Evolutionary conservation across 2,113 vertebrate species (phyloP), one percentile per base, ranked within the genome.

Genomic region (Passer montanus): DNA sequence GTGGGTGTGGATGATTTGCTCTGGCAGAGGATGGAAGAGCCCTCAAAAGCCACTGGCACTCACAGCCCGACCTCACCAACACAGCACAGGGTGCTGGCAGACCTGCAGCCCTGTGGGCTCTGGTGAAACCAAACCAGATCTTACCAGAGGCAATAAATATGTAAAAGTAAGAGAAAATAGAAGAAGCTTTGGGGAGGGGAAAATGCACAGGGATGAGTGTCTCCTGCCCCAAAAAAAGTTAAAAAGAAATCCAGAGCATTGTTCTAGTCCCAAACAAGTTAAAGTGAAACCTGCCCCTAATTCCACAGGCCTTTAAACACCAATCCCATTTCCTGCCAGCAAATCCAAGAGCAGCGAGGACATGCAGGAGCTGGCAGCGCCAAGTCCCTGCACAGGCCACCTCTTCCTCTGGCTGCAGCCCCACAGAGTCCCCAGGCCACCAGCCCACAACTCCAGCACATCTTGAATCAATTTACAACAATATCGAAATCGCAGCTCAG

Each of bases 391-490:
- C 7, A 0, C 35, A 6, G 3, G 72, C 37, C 81, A 84, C 94
- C 50, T 79, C 90, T 79, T 82, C 78, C 90, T 85, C 82, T 33
- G 15, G 44, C 87, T 85, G 78, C 90, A 88, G 64, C 84, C 62
- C 41, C 85, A 0, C 39, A 69, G 79, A 94, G 41, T 66, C 88
- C 70, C 83, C 5, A 41, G 87, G 87, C 69, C 87, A 81, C 33
- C 87, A 82, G 62, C 90, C 88, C 89, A 55, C 64, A 50, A 2
- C 68, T 67, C 80, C 86, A 55, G 80, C 94, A 92, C 95, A 94
- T 94, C 93, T 97, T 78, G 95, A 96, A 94, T 72, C 94, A 27
- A 92, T 97, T 94, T 91, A 67, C 68, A 84, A 67, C 90, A 66
- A 83, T 85, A 95, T 80, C 47, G 39, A 92, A 96, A 95, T 87